phyloP scores from a whole-genome alignment of 2,797 vertebrate genomes.

The Halcyon leucocephala region DNA sequence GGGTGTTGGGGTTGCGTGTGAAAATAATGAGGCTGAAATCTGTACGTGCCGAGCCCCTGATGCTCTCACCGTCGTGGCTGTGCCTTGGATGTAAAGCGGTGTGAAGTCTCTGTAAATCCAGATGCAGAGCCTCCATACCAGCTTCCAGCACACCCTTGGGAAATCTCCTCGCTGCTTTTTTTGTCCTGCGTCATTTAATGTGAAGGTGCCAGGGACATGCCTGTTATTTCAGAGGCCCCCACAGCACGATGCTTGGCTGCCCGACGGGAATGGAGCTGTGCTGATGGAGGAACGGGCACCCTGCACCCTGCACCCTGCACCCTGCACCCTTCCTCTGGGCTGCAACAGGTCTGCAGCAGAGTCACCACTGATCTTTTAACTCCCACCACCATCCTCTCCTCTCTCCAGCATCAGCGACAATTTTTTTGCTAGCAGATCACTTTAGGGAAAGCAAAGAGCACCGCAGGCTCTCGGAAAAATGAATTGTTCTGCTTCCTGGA shows the following conservation, averaged over 20 bases:
- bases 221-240: not conserved
- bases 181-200: not conserved
- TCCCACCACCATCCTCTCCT: not conserved
- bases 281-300: not conserved
- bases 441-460: slow-evolving; percentile 51
- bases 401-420: not conserved
- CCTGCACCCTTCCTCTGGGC: not conserved
- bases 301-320: not conserved
- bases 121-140: accelerated
- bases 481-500: slow-evolving; percentile 79
- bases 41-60: not conserved
- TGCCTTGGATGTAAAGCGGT: not conserved
- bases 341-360: not conserved
- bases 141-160: not conserved
- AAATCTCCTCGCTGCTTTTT: not conserved
- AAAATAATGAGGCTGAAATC: not conserved
- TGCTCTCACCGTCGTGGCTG: not conserved
- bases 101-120: not conserved
- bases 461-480: slow-evolving; percentile 58
- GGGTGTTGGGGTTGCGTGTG: not conserved
- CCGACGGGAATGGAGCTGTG: accelerated
- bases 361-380: not conserved
- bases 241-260: not conserved
- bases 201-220: not conserved
- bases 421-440: not conserved